A percentile compares a stretch with the other conserved stretches of the same genome.
Evolutionary conservation across 2,797 vertebrate genomes (phyloP).

Genomic region (Alca torda): DNA sequence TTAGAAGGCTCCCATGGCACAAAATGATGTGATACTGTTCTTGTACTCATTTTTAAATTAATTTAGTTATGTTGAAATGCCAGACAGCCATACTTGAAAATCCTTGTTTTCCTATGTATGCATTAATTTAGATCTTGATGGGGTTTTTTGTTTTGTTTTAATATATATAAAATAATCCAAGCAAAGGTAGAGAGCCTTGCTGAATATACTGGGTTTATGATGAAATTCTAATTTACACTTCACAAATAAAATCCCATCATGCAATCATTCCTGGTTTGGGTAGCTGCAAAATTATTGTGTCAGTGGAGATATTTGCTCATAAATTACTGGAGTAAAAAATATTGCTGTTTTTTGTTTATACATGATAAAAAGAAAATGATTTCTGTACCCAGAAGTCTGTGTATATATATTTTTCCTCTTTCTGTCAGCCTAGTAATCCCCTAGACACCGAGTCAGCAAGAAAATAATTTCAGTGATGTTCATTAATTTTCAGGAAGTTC

Average conservation of each 20-base stretch:
- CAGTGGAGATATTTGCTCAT: conserved; percentile 29
- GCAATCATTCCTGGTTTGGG: background rate
- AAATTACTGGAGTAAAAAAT: conserved; percentile 36
- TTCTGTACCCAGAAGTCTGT: conserved; percentile 19
- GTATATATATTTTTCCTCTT: conserved; percentile 1
- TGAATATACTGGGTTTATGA: conserved; percentile 2
- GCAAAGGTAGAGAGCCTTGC: background rate
- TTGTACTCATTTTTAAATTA: background rate
- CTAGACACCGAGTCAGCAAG: conserved; percentile 31
- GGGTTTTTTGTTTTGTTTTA: background rate
- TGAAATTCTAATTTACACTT: conserved; percentile 33
- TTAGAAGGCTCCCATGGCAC: background rate
- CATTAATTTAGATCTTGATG: background rate
- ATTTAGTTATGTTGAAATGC: background rate
- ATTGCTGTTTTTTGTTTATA: conserved; percentile 58
- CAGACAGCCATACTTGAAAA: background rate
- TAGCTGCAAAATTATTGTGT: conserved; percentile 44
- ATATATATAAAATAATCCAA: background rate
- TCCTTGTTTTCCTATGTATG: background rate
- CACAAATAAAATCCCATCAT: background rate
- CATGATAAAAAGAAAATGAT: conserved; percentile 47
- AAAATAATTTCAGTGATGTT: conserved; percentile 31
- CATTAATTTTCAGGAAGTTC: conserved; percentile 51
- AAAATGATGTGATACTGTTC: background rate
- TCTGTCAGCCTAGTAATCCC: conserved; percentile 47